Evolutionary conservation across 2,113 vertebrate species (phyloP).

Genomic region (Isichthys henryi): DNA sequence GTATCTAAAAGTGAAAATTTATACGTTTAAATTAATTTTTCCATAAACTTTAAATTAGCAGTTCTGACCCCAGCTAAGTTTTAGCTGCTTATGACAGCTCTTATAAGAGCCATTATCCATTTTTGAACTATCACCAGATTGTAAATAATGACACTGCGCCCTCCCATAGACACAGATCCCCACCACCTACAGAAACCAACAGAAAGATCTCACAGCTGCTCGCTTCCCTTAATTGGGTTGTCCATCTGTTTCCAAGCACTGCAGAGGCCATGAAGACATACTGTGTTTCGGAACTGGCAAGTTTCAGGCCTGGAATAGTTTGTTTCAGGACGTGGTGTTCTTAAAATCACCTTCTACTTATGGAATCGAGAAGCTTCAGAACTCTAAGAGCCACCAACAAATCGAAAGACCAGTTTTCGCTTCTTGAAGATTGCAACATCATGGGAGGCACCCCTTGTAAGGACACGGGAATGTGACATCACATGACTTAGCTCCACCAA

Average conservation of each 20-base stretch:
- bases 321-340: background rate
- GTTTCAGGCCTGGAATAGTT: background rate
- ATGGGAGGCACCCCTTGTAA: background rate
- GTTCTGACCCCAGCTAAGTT: background rate
- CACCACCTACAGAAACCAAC: background rate
- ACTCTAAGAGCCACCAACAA: background rate
- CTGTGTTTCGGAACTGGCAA: background rate
- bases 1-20: background rate
- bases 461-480: background rate
- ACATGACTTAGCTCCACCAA: background rate
- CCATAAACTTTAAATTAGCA: background rate
- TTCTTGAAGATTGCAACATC: background rate
- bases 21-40: background rate
- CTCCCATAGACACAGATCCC: background rate
- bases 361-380: background rate
- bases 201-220: slow-evolving; percentile 8
- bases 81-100: background rate
- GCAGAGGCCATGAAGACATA: slow-evolving; percentile 1
- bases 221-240: background rate
- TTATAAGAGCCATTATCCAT: background rate
- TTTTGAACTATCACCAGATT: background rate
- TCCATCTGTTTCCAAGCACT: slow-evolving; percentile 9
- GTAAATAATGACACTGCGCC: background rate
- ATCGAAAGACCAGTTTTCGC: background rate
- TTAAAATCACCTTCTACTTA: background rate